Evolutionary conservation across 2,113 vertebrate genomes (phyloP).

Genomic region (Colinus virginianus): DNA sequence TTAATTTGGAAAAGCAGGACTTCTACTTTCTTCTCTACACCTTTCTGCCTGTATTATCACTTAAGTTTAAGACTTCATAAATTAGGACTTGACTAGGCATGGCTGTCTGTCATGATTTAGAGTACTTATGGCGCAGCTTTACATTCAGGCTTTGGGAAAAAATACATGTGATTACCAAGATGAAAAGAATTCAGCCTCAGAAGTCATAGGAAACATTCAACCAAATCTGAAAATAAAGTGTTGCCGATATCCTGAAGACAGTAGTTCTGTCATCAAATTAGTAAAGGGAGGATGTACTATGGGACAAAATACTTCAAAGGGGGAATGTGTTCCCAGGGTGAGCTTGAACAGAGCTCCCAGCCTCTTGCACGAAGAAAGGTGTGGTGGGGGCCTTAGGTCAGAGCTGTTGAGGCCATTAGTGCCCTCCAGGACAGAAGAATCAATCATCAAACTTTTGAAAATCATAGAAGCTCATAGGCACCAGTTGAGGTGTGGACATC

Average conservation of each 20-base stretch:
- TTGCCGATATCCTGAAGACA: not conserved
- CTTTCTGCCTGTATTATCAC: not conserved
- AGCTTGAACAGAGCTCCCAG: not conserved
- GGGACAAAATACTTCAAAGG: not conserved
- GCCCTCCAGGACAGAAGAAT: not conserved
- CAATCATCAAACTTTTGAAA: too few relatives aligned
- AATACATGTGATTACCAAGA: not conserved
- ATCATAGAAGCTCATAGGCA: not conserved
- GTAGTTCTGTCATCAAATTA: not conserved
- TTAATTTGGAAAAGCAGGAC: not conserved
- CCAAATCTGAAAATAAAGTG: not conserved
- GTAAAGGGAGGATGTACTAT: not conserved
- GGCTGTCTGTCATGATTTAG: not conserved
- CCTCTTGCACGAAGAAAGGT: not conserved
- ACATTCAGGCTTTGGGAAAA: not conserved
- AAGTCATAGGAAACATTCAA: not conserved
- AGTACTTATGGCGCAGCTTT: not conserved
- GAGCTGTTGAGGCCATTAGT: not conserved
- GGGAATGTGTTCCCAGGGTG: rapidly evolving
- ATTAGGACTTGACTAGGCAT: not conserved
- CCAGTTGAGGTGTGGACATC: too few relatives aligned
- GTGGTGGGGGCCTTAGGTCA: not conserved
- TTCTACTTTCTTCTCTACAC: too few relatives aligned
- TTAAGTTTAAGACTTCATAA: not conserved
- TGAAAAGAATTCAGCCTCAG: not conserved